Conservation (phyloP, 2,797 vertebrate species). For the Crax fasciolata region DNA sequence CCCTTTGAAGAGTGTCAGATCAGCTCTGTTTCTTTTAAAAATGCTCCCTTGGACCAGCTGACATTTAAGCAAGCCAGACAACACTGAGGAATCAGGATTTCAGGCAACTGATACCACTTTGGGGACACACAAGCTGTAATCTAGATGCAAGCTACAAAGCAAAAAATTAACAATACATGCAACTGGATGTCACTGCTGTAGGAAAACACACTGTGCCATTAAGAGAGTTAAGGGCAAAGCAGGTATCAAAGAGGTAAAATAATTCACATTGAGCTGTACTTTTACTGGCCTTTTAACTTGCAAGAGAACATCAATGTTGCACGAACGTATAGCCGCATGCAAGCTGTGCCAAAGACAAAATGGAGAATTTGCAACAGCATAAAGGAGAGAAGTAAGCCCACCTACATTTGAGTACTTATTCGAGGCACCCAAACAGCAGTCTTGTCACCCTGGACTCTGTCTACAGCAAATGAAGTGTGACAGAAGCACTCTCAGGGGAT, state of each 20-base stretch:
- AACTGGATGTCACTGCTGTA: not conserved
- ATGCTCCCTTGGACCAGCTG: slow-evolving; percentile 69
- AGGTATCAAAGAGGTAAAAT: slow-evolving; percentile 38
- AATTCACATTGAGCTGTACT: not conserved
- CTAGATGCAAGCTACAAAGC: slow-evolving; percentile 39
- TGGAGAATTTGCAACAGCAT: not conserved
- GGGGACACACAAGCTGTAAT: slow-evolving; percentile 32
- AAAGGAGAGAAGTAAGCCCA: not conserved
- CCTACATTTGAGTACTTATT: slow-evolving; percentile 4
- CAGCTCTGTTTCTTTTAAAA: slow-evolving; percentile 65
- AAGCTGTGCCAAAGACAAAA: not conserved
- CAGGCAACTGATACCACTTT: slow-evolving; percentile 62
- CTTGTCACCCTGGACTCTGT: not conserved
- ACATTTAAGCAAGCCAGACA: slow-evolving; percentile 65
- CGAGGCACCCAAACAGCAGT: not conserved
- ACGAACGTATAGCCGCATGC: not conserved
- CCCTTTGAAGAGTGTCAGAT: slow-evolving; percentile 73
- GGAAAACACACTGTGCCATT: slow-evolving; percentile 12
- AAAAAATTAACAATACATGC: slow-evolving; percentile 52
- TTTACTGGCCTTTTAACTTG: slow-evolving; percentile 27
- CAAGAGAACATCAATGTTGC: slow-evolving; percentile 25
- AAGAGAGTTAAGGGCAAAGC: slow-evolving; percentile 1
- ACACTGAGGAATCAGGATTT: slow-evolving; percentile 55
- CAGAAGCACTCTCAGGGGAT: not conserved
- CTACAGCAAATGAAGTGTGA: not conserved